Percentiles rank a stretch among this genome's conserved stretches.
Evolutionary conservation across 1,140 invertebrate species (phyloP).

Genomic region (Achroia grisella): DNA sequence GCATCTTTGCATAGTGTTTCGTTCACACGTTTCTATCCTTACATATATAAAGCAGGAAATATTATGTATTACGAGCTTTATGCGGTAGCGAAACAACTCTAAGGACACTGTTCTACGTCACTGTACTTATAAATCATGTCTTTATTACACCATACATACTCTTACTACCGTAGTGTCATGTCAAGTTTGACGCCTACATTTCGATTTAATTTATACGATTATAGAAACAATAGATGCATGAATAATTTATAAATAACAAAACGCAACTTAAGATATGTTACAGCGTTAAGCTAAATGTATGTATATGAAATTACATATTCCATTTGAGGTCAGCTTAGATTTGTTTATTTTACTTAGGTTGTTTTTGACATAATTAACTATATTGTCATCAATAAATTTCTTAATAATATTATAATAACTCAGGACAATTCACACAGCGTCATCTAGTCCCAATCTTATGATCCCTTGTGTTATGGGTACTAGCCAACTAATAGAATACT

Average conservation of each 20-base stretch:
- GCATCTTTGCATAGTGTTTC: neutral
- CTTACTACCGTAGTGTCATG: slow-evolving; percentile 1
- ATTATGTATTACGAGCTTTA: neutral
- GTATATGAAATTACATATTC: slow-evolving; percentile 2
- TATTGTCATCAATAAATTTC: too few relatives aligned
- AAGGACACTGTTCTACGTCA: slow-evolving; percentile 2
- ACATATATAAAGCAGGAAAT: slow-evolving; percentile 2
- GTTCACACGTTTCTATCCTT: too few relatives aligned
- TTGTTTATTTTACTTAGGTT: neutral
- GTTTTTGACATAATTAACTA: too few relatives aligned
- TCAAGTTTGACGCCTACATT: neutral
- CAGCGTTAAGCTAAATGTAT: neutral
- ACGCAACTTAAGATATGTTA: neutral
- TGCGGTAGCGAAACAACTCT: neutral
- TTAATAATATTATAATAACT: too few relatives aligned
- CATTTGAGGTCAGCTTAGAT: neutral
- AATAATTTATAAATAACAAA: neutral
- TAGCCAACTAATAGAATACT: too few relatives aligned
- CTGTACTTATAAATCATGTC: slow-evolving; percentile 2
- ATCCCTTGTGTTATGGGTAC: too few relatives aligned
- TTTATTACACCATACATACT: slow-evolving; percentile 4
- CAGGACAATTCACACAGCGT: too few relatives aligned
- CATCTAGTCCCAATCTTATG: too few relatives aligned
- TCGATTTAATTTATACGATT: neutral
- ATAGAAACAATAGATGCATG: slow-evolving; percentile 2